Base-by-base conservation (phyloP, 1,140 invertebrate genomes). In the Caerostris darwini region DNA sequence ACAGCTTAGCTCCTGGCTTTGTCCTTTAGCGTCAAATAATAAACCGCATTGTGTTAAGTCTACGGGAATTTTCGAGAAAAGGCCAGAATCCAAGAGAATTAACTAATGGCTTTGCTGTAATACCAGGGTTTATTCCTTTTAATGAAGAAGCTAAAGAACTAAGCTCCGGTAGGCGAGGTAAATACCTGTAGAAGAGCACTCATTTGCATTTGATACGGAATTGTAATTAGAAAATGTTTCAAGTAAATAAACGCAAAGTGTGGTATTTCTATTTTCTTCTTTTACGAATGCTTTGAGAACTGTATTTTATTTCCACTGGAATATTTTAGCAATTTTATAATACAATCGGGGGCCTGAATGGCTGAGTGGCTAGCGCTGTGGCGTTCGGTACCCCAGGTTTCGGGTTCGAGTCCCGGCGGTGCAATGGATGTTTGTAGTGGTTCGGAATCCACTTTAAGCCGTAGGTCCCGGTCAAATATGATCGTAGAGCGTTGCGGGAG, bases 71-170 rank as follows among this genome's bases (percentile, higher is more conserved):
- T 77, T 77, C 71, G 10, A 50, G 71, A 77, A 77, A 77, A 77
- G 61, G 71, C 71, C 53, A 5, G 6, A 50, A 53, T 77, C 34
- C 12, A 0, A 12, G 8, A 53, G 71, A 5, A 77, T 77, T 77
- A 77, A 77, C 71, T 53, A 77, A 10, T 77, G 71, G 71, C 71
- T 77, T 77, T 77, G 71, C 71, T 53, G 50, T 77, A 53, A 77
- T 34, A 34, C 71, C 3, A 3, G 71, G 71, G 50, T 77, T 77
- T 77, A 77, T 77, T 77, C 10, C 34, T 50, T 77, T 77, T 77
- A 77, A 77, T 77, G 71, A 77, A 77, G 71, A 77, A 50, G 10
- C 8, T 77, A 34, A 10, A 77, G 34, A 53, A 77, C 50, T 77
- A 50, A 53, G 34, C 50, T 77, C 12, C 2, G 53, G 53, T 12